phyloP scores from a whole-genome alignment of 1,140 invertebrate species.

The Drosophila parabipectinata region DNA sequence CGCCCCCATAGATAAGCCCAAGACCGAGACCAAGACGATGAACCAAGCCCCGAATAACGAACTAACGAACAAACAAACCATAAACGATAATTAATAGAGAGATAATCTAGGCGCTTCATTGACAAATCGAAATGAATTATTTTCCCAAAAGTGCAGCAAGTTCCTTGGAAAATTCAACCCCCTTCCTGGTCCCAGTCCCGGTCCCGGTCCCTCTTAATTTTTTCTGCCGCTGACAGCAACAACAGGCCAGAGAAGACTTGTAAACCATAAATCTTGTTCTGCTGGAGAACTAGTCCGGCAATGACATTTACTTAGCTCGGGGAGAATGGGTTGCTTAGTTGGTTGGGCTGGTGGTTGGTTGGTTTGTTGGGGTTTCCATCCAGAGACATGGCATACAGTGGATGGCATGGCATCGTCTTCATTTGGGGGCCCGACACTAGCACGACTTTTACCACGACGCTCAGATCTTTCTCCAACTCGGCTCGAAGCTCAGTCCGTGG shows the following conservation, averaged over 20 bases:
- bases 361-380: not conserved
- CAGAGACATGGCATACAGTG: constrained; percentile 23
- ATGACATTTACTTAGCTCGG: constrained; percentile 36
- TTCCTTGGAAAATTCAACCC: constrained; percentile 63
- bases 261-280: constrained; percentile 74
- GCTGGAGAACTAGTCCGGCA: constrained; percentile 44
- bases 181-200: not conserved
- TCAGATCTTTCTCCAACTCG: constrained; percentile 10
- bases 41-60: constrained; percentile 19
- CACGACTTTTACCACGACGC: constrained; percentile 57
- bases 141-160: constrained; percentile 73
- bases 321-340: constrained; percentile 41
- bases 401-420: constrained; percentile 56
- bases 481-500: not conserved
- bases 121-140: constrained; percentile 79
- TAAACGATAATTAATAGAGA: constrained; percentile 82
- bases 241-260: constrained; percentile 43
- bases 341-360: constrained; percentile 26
- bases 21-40: not conserved
- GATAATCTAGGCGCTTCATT: constrained; percentile 73
- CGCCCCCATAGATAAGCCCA: constrained; percentile 60
- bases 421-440: constrained; percentile 53
- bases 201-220: not conserved
- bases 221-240: constrained; percentile 46
- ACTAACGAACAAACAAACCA: constrained; percentile 70